Percentiles rank a stretch among this genome's conserved stretches.
Evolutionary conservation across 2,888 invertebrate genomes (phyloP).

Genomic region (Drosophila phalerata): DNA sequence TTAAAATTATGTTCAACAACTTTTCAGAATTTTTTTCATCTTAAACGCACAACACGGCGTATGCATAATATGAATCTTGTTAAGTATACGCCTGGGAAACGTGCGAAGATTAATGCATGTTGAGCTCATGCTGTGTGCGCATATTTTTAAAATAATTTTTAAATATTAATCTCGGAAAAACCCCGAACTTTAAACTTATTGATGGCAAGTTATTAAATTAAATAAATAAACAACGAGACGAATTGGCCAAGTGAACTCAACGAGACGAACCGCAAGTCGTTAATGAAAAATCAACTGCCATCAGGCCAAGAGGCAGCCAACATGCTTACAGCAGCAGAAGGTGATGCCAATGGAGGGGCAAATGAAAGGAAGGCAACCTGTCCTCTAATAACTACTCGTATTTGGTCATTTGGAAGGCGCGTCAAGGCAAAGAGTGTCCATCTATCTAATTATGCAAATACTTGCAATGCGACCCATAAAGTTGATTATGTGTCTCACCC

Average conservation of each 20-base stretch:
- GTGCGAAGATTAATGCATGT: constrained; percentile 60
- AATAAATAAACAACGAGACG: constrained; percentile 42
- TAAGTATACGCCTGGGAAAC: constrained; percentile 48
- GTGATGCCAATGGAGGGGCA: background rate
- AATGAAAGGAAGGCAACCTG: constrained; percentile 9
- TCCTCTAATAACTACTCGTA: constrained; percentile 50
- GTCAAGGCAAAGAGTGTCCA: constrained; percentile 55
- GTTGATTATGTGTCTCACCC: constrained; percentile 79
- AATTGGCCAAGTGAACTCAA: constrained; percentile 32
- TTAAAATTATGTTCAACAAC: background rate
- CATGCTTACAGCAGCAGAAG: background rate
- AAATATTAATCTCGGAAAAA: constrained; percentile 53
- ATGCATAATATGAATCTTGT: constrained; percentile 50
- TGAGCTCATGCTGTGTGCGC: constrained; percentile 15
- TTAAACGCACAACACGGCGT: constrained; percentile 42
- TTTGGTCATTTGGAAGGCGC: constrained; percentile 49
- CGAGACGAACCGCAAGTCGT: constrained; percentile 43
- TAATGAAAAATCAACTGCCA: constrained; percentile 73
- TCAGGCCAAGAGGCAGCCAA: constrained; percentile 26
- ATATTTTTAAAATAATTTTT: constrained; percentile 35
- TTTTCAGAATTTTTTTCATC: background rate
- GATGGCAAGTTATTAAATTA: constrained; percentile 68
- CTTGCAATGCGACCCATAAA: constrained; percentile 69
- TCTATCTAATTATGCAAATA: constrained; percentile 72
- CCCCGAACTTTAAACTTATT: constrained; percentile 45